Conservation (phyloP, 2,113 vertebrate genomes). For the Acanthisitta chloris region DNA sequence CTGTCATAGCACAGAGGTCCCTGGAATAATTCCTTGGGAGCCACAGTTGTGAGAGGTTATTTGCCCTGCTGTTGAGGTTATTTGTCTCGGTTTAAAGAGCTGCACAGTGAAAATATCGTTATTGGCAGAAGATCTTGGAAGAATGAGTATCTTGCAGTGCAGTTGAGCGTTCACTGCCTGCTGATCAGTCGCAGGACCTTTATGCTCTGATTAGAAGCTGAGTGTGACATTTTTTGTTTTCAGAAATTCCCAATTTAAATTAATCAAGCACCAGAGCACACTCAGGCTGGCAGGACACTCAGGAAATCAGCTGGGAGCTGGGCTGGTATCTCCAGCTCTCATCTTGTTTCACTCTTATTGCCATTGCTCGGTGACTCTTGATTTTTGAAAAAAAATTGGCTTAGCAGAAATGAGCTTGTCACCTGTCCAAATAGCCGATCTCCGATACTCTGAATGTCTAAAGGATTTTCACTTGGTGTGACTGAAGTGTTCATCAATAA, state of each 20-base stretch:
- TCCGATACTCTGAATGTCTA: not conserved
- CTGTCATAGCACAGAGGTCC: not conserved
- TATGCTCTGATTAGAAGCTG: not conserved
- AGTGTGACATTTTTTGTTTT: constrained; percentile 42
- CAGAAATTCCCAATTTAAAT: constrained; percentile 49
- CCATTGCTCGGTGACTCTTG: not conserved
- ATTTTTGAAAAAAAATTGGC: constrained; percentile 49
- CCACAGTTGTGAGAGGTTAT: not conserved
- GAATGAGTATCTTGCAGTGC: not conserved
- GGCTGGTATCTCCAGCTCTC: not conserved
- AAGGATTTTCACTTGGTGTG: constrained; percentile 12
- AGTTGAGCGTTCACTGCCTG: not conserved
- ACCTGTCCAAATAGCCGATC: constrained; percentile 41
- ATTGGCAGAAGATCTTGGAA: not conserved
- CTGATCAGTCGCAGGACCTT: not conserved
- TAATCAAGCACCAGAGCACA: not conserved
- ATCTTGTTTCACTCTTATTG: constrained; percentile 25
- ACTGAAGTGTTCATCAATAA: constrained; percentile 41
- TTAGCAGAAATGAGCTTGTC: constrained; percentile 22
- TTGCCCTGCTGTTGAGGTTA: not conserved
- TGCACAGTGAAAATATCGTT: not conserved
- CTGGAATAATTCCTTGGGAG: not conserved
- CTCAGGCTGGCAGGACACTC: not conserved
- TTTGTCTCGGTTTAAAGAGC: constrained; percentile 9
- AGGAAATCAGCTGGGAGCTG: not conserved